phyloP scores from a whole-genome alignment of 2,888 invertebrate species.

The Atherix ibis region DNA sequence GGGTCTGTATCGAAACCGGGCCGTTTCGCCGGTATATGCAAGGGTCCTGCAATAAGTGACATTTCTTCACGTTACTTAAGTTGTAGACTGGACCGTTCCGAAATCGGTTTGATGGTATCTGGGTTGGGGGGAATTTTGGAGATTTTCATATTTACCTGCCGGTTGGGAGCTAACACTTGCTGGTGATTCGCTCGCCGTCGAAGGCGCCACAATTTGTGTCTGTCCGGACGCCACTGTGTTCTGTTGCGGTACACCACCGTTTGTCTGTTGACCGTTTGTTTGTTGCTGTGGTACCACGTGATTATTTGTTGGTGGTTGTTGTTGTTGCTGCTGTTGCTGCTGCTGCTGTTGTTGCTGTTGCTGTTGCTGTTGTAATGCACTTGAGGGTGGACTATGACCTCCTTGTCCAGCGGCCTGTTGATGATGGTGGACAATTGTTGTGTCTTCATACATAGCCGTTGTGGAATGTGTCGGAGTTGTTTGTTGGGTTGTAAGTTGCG shows the following conservation, averaged over 20 bases:
- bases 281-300: conserved; percentile 16
- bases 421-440: conserved; percentile 23
- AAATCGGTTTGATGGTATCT: conserved; percentile 19
- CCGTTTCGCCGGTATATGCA: conserved; percentile 82
- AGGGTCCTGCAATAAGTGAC: conserved; percentile 46
- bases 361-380: conserved; percentile 17
- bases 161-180: conserved; percentile 39
- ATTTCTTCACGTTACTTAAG: conserved; percentile 32
- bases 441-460: conserved; percentile 42
- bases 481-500: conserved; percentile 37
- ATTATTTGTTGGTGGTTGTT: conserved; percentile 13
- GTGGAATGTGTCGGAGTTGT: conserved; percentile 36
- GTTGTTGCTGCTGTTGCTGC: conserved; percentile 18
- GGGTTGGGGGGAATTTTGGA: conserved; percentile 37
- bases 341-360: conserved; percentile 20
- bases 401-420: conserved; percentile 10
- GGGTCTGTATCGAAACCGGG: conserved; percentile 38
- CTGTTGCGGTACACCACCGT: conserved; percentile 22
- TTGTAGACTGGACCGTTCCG: neutral
- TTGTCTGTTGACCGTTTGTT: conserved; percentile 12
- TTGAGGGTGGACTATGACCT: conserved; percentile 5
- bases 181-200: conserved; percentile 42
- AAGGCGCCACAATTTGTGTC: conserved; percentile 36
- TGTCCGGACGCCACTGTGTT: conserved; percentile 33
- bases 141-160: conserved; percentile 25